Conservation (phyloP, 2,797 vertebrate genomes). For the Myotis findleyi region DNA sequence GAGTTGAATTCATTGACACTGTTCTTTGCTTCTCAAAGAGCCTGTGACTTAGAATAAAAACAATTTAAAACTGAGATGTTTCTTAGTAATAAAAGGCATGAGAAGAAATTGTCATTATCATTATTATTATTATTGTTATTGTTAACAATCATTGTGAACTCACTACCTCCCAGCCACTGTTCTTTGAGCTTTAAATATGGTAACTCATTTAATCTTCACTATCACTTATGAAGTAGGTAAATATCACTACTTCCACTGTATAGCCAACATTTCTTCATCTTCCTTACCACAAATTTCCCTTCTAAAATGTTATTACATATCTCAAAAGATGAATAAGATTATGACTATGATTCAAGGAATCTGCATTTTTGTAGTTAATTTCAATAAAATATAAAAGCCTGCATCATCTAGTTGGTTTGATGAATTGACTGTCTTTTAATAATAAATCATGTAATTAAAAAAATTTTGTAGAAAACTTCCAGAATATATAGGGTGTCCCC, state of each 20-base stretch:
- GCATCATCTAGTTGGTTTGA: neutral
- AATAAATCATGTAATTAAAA: slow-evolving; percentile 10
- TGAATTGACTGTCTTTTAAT: slow-evolving; percentile 21
- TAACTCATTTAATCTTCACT: neutral
- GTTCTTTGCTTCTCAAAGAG: neutral
- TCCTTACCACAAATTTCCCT: neutral
- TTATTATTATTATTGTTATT: neutral
- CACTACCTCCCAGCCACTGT: neutral
- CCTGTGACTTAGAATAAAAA: slow-evolving; percentile 23
- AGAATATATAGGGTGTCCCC: neutral
- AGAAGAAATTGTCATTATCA: neutral
- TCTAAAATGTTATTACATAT: neutral
- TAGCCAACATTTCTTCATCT: slow-evolving; percentile 5
- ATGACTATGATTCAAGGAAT: slow-evolving; percentile 27
- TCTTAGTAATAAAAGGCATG: slow-evolving; percentile 12
- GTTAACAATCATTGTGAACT: slow-evolving; percentile 24
- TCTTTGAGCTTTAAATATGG: slow-evolving; percentile 1
- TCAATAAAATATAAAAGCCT: slow-evolving; percentile 52
- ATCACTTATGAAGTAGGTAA: neutral
- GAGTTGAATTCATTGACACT: neutral
- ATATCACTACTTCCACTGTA: neutral
- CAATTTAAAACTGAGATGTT: slow-evolving; percentile 35
- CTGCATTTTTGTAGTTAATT: slow-evolving; percentile 8
- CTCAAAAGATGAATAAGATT: slow-evolving; percentile 26
- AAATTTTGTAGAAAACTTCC: slow-evolving; percentile 7